Conservation (phyloP, 2,888 invertebrate genomes). For the Bembecia ichneumoniformis region DNA sequence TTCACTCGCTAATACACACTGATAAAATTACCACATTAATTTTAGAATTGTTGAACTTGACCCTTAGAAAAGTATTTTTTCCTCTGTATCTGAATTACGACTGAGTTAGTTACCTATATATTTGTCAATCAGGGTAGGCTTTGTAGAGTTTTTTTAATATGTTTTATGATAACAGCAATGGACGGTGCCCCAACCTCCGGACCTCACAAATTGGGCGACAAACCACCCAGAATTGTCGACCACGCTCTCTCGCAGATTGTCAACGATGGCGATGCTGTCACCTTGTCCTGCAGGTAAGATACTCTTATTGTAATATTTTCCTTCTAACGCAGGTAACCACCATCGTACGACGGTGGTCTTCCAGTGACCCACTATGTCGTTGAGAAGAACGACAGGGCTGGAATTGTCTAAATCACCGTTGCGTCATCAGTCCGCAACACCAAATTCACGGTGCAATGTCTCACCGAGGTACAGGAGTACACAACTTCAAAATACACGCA, state of each 20-base stretch:
- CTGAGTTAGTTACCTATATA: too few species aligned
- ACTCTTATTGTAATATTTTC: not conserved
- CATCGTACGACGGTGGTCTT: slow-evolving; percentile 85
- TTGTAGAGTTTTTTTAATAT: too few species aligned
- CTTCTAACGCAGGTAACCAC: slow-evolving; percentile 95
- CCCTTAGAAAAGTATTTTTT: too few species aligned
- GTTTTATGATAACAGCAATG: slow-evolving; percentile 68
- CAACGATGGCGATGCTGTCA: slow-evolving; percentile 90
- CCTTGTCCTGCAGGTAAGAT: slow-evolving; percentile 80
- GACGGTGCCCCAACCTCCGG: slow-evolving; percentile 61
- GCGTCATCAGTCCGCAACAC: slow-evolving; percentile 88
- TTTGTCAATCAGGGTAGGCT: too few species aligned
- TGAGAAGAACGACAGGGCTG: slow-evolving; percentile 91
- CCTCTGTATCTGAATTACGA: too few species aligned
- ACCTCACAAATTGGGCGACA: slow-evolving; percentile 75
- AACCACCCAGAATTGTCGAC: slow-evolving; percentile 89
- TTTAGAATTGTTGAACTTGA: too few species aligned
- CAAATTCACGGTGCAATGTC: slow-evolving; percentile 89
- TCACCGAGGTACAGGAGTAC: slow-evolving; percentile 98
- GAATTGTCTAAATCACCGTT: slow-evolving; percentile 92
- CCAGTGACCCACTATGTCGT: slow-evolving; percentile 95
- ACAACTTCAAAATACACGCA: slow-evolving; percentile 95
- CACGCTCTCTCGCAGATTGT: slow-evolving; percentile 86
- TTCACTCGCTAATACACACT: too few species aligned
- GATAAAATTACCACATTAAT: too few species aligned